Percentiles rank a stretch among this genome's conserved stretches.
These are phyloP conservation scores for Teleiodes luculella DNA, from an alignment of 2,888 invertebrate genomes.

Conservation along the genomic window DNA sequence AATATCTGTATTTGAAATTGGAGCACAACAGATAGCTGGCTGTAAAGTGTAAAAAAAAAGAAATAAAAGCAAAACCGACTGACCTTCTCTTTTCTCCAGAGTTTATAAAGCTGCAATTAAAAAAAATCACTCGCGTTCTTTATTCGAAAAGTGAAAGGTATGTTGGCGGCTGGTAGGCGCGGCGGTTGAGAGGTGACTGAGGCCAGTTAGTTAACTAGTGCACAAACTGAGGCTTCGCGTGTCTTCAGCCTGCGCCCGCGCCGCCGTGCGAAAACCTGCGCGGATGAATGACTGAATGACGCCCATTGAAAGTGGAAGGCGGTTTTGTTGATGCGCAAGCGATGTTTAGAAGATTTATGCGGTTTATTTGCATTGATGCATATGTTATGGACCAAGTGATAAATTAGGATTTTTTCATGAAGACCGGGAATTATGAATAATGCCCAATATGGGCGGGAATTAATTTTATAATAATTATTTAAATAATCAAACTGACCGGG, in stretches of 20 bases:
- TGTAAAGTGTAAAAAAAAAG: neutral
- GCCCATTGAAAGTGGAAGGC: constrained; percentile 18
- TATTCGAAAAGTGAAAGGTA: constrained; percentile 19
- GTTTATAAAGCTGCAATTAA: constrained; percentile 7
- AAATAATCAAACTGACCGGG: no score
- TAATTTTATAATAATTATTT: no score
- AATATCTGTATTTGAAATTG: neutral
- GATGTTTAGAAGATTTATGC: neutral
- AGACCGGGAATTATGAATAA: no score
- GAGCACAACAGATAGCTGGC: neutral
- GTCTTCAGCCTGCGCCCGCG: constrained; percentile 27
- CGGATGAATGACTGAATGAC: constrained; percentile 17
- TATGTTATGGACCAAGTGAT: neutral
- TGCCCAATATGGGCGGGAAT: no score
- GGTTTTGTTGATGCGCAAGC: neutral
- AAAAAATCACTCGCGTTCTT: constrained; percentile 20
- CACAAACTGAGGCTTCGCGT: constrained; percentile 11
- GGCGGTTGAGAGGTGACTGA: constrained; percentile 35
- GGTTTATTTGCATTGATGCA: neutral
- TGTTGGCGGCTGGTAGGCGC: constrained; percentile 24
- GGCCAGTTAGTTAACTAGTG: constrained; percentile 12
- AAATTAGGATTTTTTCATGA: no score
- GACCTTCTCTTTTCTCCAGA: constrained; percentile 19
- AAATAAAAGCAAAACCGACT: constrained; percentile 5
- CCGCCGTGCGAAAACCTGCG: constrained; percentile 19